These are phyloP conservation scores for Alethe castanea DNA, from an alignment of 2,113 vertebrate species.

Conservation along the genomic window DNA sequence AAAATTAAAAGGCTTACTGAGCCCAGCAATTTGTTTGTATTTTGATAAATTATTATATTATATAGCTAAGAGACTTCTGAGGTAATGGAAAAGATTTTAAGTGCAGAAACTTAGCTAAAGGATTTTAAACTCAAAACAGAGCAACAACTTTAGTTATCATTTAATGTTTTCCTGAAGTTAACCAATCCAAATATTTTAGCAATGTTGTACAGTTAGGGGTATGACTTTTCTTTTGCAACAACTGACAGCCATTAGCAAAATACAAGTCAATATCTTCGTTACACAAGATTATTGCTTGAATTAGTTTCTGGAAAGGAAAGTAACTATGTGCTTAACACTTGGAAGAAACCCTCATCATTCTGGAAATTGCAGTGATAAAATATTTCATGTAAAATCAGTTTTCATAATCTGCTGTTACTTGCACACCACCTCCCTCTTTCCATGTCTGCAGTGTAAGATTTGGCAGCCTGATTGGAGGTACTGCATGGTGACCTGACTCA, in stretches of 20 bases:
- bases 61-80: constrained; percentile 23
- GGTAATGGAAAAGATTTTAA: constrained; percentile 5
- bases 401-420: constrained; percentile 31
- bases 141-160: neutral
- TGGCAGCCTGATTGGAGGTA: neutral
- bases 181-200: neutral
- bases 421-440: neutral
- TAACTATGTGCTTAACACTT: constrained; percentile 50
- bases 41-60: constrained; percentile 26
- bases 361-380: neutral
- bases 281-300: constrained; percentile 50
- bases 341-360: constrained; percentile 35
- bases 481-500: neutral
- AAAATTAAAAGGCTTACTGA: neutral
- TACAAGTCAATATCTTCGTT: constrained; percentile 50
- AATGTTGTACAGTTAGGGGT: constrained; percentile 4
- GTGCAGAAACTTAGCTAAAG: neutral
- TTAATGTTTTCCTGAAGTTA: neutral
- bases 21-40: neutral
- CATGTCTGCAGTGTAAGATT: neutral
- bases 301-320: constrained; percentile 51
- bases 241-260: constrained; percentile 45
- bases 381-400: constrained; percentile 44
- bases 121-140: constrained; percentile 55
- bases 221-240: constrained; percentile 6